Percentiles rank a stretch among this genome's conserved stretches.
Conservation (phyloP, 2,113 vertebrate species). For the Dermatemys mawii region DNA sequence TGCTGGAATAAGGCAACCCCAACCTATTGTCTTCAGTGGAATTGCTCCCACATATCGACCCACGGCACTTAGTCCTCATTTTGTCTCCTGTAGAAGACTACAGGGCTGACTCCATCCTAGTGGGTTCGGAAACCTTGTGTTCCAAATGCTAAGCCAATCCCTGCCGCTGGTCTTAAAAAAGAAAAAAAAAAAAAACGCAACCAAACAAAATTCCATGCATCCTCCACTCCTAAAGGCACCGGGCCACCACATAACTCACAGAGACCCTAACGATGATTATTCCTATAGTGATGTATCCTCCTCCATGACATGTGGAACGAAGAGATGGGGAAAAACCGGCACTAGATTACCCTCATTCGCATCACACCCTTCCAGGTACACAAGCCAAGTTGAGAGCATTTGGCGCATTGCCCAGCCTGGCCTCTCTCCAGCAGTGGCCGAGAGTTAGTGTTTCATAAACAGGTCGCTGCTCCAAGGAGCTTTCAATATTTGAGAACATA, state of each 20-base stretch:
- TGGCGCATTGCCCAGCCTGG: neutral
- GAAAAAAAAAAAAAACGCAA: too few relatives aligned
- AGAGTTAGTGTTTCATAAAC: neutral
- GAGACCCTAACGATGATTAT: neutral
- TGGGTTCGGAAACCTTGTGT: neutral
- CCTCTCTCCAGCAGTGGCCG: neutral
- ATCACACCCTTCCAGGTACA: neutral
- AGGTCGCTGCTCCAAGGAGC: neutral
- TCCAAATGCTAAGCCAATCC: neutral
- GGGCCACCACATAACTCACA: too few relatives aligned
- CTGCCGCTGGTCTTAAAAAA: neutral
- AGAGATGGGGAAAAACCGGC: neutral
- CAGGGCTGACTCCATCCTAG: neutral
- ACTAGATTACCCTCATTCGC: rapidly evolving
- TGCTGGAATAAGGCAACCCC: neutral
- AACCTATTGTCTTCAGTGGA: neutral
- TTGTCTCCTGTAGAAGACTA: neutral
- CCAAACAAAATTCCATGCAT: neutral
- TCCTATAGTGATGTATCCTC: rapidly evolving
- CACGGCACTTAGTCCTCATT: neutral
- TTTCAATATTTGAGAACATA: neutral
- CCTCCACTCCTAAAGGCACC: neutral
- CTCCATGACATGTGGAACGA: neutral
- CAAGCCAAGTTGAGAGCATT: neutral
- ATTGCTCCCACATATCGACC: neutral